Percentiles rank a stretch among this genome's conserved stretches.
phyloP scores from a whole-genome alignment of 2,888 invertebrate species.

The Amiota minor region DNA sequence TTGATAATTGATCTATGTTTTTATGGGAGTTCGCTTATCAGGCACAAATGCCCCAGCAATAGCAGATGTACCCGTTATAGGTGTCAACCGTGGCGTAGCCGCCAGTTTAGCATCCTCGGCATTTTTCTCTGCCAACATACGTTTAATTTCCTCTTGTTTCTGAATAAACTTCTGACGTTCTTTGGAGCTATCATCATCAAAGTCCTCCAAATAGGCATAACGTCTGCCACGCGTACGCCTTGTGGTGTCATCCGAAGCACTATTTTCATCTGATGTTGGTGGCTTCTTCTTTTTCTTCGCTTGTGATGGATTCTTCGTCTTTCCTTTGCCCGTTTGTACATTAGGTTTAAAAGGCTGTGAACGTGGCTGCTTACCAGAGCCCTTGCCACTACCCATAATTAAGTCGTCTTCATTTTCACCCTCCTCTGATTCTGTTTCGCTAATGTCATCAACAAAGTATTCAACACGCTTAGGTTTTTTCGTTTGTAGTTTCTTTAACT shows the following conservation, averaged over 20 bases:
- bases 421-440: constrained; percentile 79
- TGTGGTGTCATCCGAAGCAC: constrained; percentile 74
- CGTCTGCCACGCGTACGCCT: constrained; percentile 71
- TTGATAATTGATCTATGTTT: too few species aligned
- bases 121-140: constrained; percentile 73
- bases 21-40: constrained; percentile 64
- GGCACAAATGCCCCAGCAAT: constrained; percentile 30
- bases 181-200: constrained; percentile 73
- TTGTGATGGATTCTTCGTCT: constrained; percentile 68
- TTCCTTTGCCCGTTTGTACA: constrained; percentile 74
- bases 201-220: constrained; percentile 72
- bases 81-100: constrained; percentile 69
- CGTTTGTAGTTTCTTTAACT: constrained; percentile 53
- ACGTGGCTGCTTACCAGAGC: constrained; percentile 68
- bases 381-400: constrained; percentile 52
- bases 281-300: constrained; percentile 61
- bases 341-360: constrained; percentile 62
- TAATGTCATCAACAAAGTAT: constrained; percentile 68
- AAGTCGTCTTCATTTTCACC: constrained; percentile 75
- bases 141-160: constrained; percentile 73
- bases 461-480: constrained; percentile 67
- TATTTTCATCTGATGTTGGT: constrained; percentile 76
- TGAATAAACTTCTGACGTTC: constrained; percentile 73
- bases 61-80: constrained; percentile 59
- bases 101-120: constrained; percentile 71